Percentiles rank a stretch among this genome's conserved stretches.
phyloP scores from a whole-genome alignment of 2,113 vertebrate genomes.

The Apus apus region DNA sequence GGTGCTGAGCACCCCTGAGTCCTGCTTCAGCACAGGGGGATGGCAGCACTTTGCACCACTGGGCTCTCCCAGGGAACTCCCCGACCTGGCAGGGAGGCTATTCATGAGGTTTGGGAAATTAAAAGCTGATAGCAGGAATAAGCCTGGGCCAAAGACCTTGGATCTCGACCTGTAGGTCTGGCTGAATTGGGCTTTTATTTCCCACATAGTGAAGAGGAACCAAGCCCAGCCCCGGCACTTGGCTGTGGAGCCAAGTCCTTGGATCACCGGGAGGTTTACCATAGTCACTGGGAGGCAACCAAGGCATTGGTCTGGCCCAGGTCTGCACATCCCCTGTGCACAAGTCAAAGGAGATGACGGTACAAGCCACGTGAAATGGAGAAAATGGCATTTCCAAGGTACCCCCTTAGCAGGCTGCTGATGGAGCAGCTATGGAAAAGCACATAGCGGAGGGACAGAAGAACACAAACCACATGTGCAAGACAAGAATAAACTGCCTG shows the following conservation, averaged over 20 bases:
- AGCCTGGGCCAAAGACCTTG: not conserved
- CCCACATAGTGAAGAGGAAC: not conserved
- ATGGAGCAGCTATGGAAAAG: fast-evolving
- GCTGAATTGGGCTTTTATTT: not conserved
- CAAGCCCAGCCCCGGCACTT: not conserved
- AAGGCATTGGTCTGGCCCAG: fast-evolving
- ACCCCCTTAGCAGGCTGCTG: not conserved
- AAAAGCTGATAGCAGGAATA: not conserved
- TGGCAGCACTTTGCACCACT: not conserved
- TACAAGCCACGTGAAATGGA: fast-evolving
- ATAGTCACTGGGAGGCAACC: not conserved
- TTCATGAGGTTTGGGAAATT: not conserved
- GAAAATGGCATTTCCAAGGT: not conserved
- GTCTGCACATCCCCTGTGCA: fast-evolving
- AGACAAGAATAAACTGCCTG: fast-evolving
- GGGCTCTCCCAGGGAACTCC: not conserved
- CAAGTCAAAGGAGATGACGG: fast-evolving
- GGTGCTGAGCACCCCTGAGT: not conserved
- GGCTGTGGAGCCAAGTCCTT: too few relatives aligned
- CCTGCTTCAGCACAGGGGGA: not conserved
- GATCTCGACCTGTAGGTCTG: not conserved
- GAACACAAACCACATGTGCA: not conserved
- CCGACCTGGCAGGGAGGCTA: not conserved
- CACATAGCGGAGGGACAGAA: fast-evolving
- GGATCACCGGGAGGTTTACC: not conserved